phyloP scores from a whole-genome alignment of 2,888 invertebrate species.

The Theretra japonica region DNA sequence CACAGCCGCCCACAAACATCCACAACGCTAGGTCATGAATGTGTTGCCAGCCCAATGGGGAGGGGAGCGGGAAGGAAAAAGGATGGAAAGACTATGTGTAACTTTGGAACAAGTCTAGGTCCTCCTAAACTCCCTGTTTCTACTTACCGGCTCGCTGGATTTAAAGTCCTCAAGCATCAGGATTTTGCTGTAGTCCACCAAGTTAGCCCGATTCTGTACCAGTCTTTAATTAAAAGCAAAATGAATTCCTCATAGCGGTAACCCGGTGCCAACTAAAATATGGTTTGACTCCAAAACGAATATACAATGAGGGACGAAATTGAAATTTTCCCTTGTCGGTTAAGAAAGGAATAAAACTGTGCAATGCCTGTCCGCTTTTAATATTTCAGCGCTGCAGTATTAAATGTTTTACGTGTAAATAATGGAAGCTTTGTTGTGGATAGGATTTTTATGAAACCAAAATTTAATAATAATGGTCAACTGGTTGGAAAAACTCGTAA shows the following conservation, averaged over 20 bases:
- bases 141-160: too few relatives aligned
- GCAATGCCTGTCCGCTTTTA: constrained; percentile 55
- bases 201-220: not conserved
- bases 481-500: not conserved
- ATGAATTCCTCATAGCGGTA: constrained; percentile 6
- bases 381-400: constrained; percentile 56
- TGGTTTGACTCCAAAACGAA: constrained; percentile 65
- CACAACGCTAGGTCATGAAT: too few relatives aligned
- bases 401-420: constrained; percentile 46
- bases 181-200: too few relatives aligned
- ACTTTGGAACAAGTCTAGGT: too few relatives aligned
- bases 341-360: constrained; percentile 60
- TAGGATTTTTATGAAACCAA: not conserved
- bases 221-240: not conserved
- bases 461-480: not conserved
- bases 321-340: constrained; percentile 59
- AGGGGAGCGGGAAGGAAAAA: too few relatives aligned
- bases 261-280: constrained; percentile 61
- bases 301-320: constrained; percentile 68
- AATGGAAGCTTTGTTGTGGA: constrained; percentile 19
- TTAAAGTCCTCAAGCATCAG: too few relatives aligned
- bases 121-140: too few relatives aligned
- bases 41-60: too few relatives aligned
- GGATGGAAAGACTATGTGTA: too few relatives aligned
- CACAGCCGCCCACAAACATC: too few relatives aligned